Evolutionary conservation across 2,797 vertebrate species (phyloP), one percentile per base, ranked within the genome.

Genomic region (Furcifer pardalis): DNA sequence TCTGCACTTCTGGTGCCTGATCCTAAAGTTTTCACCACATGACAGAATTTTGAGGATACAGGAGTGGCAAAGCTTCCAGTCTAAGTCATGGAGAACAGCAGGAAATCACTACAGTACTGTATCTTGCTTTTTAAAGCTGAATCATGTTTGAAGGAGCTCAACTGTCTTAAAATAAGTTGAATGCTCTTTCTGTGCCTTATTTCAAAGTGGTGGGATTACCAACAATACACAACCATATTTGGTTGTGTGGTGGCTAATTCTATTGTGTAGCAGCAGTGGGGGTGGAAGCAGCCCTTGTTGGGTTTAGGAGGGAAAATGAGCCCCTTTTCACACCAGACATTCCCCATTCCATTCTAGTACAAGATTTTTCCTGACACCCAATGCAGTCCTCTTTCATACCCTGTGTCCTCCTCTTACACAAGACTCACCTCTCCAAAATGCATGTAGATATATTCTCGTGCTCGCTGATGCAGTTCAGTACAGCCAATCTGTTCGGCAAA

Each of bases 401-500:
- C 2, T 25, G 21, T n/a, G 17, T 46, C 8, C 23, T n/a, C 21
- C 27, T 69, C 7, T 15, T 1, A 2, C 32, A 6, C 1, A 17
- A 4, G 5, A 0, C 90, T 92, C 82, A 98, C 98, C 97, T 98
- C 97, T 78, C 97, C 97, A 66, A 99, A 99, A 95, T 98, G 96
- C 97, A 98, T 97, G 92, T 98, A 98, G 96, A 99, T 98, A 91
- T 99, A 99, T 82, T 99, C 98, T 0, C 98, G 94, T 49, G 98
- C 97, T 6, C 97, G 98, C 96, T 98, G 97, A 89, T 98, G 97
- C 17, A 99, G 97, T 92, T 98, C 98, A 0, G 94, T 95, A 91
- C 98, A 99, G 69, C 96, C 92, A 0, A 99, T 98, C 96, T 98
- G 97, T 92, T 99, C 98, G 0, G 98, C 98, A 1, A 99, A 98